Evolutionary conservation across 1,140 invertebrate species (phyloP).

Genomic region (Eupeodes corollae): DNA sequence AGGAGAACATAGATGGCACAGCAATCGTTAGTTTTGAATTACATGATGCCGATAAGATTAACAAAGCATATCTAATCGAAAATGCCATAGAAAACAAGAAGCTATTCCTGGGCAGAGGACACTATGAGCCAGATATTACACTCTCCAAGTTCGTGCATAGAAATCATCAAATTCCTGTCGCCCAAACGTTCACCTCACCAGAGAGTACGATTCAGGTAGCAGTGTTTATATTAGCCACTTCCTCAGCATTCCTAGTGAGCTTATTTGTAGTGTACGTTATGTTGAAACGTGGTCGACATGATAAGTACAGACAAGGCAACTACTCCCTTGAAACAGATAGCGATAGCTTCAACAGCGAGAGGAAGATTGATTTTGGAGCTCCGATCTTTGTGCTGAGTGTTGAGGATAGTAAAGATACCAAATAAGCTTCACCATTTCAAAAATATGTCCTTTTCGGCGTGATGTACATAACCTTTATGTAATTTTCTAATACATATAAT

Average conservation of each 20-base stretch:
- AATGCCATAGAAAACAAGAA: conserved; percentile 19
- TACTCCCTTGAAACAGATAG: conserved; percentile 5
- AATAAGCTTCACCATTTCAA: too few species aligned
- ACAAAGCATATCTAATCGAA: conserved; percentile 34
- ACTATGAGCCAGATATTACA: conserved; percentile 25
- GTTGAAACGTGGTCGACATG: conserved; percentile 27
- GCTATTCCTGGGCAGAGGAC: conserved; percentile 21
- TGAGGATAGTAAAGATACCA: conserved; percentile 9
- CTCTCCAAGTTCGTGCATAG: conserved; percentile 31
- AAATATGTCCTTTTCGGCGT: too few species aligned
- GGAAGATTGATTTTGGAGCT: conserved; percentile 25
- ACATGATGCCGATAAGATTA: conserved; percentile 30
- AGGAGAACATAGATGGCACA: conserved; percentile 33
- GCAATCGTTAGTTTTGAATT: conserved; percentile 29
- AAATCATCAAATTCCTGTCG: conserved; percentile 12
- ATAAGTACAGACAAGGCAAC: conserved; percentile 1
- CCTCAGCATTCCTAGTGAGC: conserved; percentile 34
- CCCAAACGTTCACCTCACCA: conserved; percentile 20
- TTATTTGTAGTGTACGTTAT: conserved; percentile 34
- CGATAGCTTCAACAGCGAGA: conserved; percentile 11
- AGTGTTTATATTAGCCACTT: conserved; percentile 33
- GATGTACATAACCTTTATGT: too few species aligned
- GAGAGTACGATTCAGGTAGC: conserved; percentile 31
- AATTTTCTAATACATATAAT: too few species aligned
- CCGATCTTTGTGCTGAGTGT: conserved; percentile 32